Evolutionary conservation across 2,113 vertebrate genomes (phyloP), one percentile per base, ranked within the genome.

Genomic region (Puntigrus tetrazona): DNA sequence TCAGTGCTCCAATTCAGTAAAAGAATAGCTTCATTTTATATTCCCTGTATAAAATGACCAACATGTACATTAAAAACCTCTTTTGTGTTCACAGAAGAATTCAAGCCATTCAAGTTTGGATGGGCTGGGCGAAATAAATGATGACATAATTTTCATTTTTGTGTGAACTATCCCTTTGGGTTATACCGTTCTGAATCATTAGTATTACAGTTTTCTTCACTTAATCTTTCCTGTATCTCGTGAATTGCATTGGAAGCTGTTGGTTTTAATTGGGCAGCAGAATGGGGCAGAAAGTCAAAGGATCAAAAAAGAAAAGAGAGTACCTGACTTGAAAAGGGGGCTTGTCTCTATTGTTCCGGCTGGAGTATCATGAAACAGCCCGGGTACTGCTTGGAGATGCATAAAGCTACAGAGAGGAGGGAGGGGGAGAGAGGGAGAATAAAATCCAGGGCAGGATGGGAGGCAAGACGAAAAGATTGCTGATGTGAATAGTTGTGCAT

Each of bases 341-440:
- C 57, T 89, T 88, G 86, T 90, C 83, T 79, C 63, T 69, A 69
- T 81, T 81, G 79, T 70, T 81, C n/a, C 63, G 70, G 29, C 20
- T 27, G n/a, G 22, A 81, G 61, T 50, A 45, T 81, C 45, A 81
- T 70, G 25, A 34, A 81, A 29, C 79, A 69, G 43, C 45, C 20
- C 27, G 45, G 29, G 34, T n/a, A 52, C 55, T 36, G 43, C 79
- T n/a, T 55, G 63, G 13, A 81, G 79, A 81, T 31, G n/a, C n/a
- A 81, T 52, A 81, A 81, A 69, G n/a, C 77, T 79, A 63, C 61
- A 55, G 29, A 82, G 72, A 81, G 77, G 69, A 29, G 22, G 18
- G 55, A 67, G 36, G 45, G 29, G 57, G 2, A n/a, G n/a, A n/a
- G n/a, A n/a, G n/a, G n/a, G n/a, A n/a, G n/a, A 47, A 81, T 29